A percentile compares a stretch with the other conserved stretches of the same genome.
phyloP scores from a whole-genome alignment of 2,888 invertebrate genomes.

The Protophormia terraenovae region DNA sequence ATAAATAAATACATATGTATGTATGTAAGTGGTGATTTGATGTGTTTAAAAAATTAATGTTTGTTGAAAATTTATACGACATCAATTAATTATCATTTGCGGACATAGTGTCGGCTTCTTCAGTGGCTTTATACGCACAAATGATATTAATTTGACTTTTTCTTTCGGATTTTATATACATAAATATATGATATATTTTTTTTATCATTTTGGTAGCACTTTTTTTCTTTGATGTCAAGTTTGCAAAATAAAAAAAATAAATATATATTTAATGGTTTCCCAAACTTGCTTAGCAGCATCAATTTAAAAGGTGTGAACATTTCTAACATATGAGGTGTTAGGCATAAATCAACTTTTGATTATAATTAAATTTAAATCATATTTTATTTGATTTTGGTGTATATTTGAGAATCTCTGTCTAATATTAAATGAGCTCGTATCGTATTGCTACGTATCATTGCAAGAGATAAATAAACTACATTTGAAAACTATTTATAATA shows the following conservation, averaged over 20 bases:
- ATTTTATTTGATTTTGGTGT: not conserved
- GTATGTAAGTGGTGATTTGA: conserved; percentile 60
- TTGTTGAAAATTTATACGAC: conserved; percentile 65
- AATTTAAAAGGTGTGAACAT: conserved; percentile 1
- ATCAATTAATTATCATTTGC: conserved; percentile 68
- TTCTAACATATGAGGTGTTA: conserved; percentile 4
- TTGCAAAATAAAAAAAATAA: not conserved
- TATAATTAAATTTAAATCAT: not conserved
- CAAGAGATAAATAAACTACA: not conserved
- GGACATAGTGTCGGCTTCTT: conserved; percentile 67
- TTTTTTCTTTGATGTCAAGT: conserved; percentile 31
- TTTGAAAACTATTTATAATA: conserved; percentile 34
- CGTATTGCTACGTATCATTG: not conserved
- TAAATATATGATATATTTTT: not conserved
- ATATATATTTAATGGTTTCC: too few relatives aligned
- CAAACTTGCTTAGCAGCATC: conserved; percentile 18
- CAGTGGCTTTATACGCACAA: conserved; percentile 63
- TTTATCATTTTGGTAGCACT: not conserved
- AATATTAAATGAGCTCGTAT: conserved; percentile 5
- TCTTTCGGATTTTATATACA: not conserved
- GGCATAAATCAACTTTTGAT: conserved; percentile 11
- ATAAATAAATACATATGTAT: conserved; percentile 33
- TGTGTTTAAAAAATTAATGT: conserved; percentile 68
- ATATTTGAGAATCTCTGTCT: conserved; percentile 45
- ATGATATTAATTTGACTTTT: conserved; percentile 59